Conservation (phyloP, 64 coral and sea anemone genomes). For the Platygyra sinensis region DNA sequence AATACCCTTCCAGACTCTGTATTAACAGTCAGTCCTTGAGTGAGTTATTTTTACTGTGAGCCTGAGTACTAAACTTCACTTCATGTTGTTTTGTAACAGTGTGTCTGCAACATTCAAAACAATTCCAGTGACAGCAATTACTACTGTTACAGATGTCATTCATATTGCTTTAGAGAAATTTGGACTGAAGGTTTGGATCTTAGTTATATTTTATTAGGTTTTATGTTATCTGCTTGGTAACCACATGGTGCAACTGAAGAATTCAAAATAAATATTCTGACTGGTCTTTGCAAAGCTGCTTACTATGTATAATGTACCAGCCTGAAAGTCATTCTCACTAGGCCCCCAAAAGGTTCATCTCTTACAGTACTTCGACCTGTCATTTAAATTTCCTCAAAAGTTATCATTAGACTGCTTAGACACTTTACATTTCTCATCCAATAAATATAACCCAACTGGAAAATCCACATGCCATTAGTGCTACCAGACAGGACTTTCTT, state of each 20-base stretch:
- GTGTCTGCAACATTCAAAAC: conserved; percentile 62
- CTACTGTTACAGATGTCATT: conserved; percentile 64
- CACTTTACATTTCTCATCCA: background rate
- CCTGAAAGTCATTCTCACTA: too few relatives aligned
- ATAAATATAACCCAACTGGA: background rate
- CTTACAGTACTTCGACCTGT: too few relatives aligned
- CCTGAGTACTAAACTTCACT: background rate
- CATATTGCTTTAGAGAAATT: conserved; percentile 71
- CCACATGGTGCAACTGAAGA: too few relatives aligned
- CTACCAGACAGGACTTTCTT: background rate
- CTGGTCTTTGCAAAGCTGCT: too few relatives aligned
- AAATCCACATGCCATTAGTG: background rate
- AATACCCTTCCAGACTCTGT: too few relatives aligned
- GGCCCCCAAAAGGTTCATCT: too few relatives aligned
- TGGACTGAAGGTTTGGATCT: conserved; percentile 67
- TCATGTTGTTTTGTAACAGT: background rate
- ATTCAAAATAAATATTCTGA: too few relatives aligned
- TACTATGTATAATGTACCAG: too few relatives aligned
- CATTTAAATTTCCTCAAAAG: too few relatives aligned
- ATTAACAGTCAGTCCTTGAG: background rate
- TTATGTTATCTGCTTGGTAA: too few relatives aligned
- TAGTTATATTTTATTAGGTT: background rate
- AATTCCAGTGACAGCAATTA: conserved; percentile 72
- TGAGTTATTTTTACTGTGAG: background rate
- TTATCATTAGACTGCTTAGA: too few relatives aligned